Evolutionary conservation across 1,140 invertebrate species (phyloP), one percentile per base, ranked within the genome.

Genomic region (Orius insidiosus): DNA sequence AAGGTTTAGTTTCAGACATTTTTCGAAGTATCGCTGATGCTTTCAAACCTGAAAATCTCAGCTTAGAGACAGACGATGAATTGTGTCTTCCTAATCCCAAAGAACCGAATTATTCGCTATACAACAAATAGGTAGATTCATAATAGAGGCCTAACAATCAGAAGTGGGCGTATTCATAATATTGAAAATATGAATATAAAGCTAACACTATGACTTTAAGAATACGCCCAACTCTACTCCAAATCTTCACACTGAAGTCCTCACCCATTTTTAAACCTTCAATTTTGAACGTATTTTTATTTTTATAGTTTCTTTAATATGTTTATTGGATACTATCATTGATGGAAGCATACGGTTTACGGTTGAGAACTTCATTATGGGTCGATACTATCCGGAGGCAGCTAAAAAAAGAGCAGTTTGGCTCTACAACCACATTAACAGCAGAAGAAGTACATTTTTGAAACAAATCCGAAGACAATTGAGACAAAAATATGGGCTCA

Each of bases 341-440:
- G 3, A 67, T 76, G 8, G 81, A 90, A 62, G 81, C 85, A 0
- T 89, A 87, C 52, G 77, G 75, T 1, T 59, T 86, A 1, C 70
- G 87, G 6, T 56, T 85, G 1, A 69, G 85, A 13, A 84, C 48
- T 57, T 75, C 0, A 73, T 89, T 0, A 80, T 86, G 70, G 70
- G 68, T 2, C 68, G 69, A 33, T 85, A 85, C 60, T 71, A 86
- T 58, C 84, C 84, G 0, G 62, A 75, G 3, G 63, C 79, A 30
- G 80, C 80, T 0, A 70, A 72, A 14, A 69, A 76, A 30, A 66
- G 84, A n/a, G 72, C 78, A 1, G 60, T 70, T 1, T 86, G 82
- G 77, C 63, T 90, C 2, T 85, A 85, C 56, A 80, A 81, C 54
- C 71, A 80, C 42, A 81, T 93, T 31, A 56, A 85, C 1, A 70